phyloP scores from a whole-genome alignment of 2,888 invertebrate genomes.

The Mystacides longicornis region DNA sequence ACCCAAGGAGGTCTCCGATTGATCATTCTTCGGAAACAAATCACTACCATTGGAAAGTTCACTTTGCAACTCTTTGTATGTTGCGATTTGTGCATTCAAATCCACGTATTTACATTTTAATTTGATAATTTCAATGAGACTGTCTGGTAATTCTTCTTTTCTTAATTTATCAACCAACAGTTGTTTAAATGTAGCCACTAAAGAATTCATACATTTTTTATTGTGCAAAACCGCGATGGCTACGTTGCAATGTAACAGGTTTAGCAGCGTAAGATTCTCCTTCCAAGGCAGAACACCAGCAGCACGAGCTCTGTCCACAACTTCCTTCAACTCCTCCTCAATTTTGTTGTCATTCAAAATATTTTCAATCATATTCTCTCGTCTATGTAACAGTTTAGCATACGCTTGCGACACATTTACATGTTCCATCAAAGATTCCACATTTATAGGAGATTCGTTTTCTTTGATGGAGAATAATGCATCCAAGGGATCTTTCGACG shows the following conservation, averaged over 20 bases:
- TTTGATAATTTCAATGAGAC: slow-evolving; percentile 7
- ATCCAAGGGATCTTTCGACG: neutral
- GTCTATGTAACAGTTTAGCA: slow-evolving; percentile 3
- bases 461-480: neutral
- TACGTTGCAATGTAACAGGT: slow-evolving; percentile 12
- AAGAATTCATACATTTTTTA: slow-evolving; percentile 1
- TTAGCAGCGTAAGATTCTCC: slow-evolving; percentile 11
- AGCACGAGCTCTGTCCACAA: slow-evolving; percentile 4
- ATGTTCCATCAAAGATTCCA: slow-evolving; percentile 11
- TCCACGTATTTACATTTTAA: slow-evolving; percentile 14
- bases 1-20: neutral
- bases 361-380: slow-evolving; percentile 7
- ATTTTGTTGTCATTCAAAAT: slow-evolving; percentile 6
- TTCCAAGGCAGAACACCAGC: slow-evolving; percentile 13
- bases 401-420: slow-evolving; percentile 10
- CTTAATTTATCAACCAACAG: slow-evolving; percentile 8
- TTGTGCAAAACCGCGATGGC: slow-evolving; percentile 6
- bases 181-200: slow-evolving; percentile 4
- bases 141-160: neutral
- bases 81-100: slow-evolving; percentile 5
- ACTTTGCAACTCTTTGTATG: neutral
- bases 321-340: slow-evolving; percentile 2
- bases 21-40: neutral
- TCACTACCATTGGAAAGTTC: neutral
- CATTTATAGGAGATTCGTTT: slow-evolving; percentile 6